phyloP scores from a whole-genome alignment of 1,140 invertebrate species.

The Drosophila melanica region DNA sequence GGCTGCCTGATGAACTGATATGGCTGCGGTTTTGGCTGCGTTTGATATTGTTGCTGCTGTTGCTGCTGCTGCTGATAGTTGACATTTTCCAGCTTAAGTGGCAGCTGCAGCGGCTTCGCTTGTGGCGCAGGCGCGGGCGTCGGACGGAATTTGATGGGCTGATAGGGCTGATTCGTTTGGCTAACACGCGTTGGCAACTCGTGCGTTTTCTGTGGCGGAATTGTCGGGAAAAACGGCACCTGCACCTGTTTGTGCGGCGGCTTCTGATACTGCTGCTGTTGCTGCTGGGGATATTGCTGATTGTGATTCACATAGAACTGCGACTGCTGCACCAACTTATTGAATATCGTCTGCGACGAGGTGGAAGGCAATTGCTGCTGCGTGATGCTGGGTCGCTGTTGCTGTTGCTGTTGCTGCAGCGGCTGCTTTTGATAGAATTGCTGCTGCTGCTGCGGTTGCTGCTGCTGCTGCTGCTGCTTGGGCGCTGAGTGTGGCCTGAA shows the following conservation, averaged over 20 bases:
- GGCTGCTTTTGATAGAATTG: constrained; percentile 59
- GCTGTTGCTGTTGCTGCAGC: constrained; percentile 69
- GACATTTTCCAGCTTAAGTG: constrained; percentile 63
- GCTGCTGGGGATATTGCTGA: constrained; percentile 64
- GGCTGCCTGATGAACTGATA: constrained; percentile 83
- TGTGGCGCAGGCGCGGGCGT: constrained; percentile 64
- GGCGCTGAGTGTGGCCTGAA: constrained; percentile 21
- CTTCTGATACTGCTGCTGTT: constrained; percentile 61
- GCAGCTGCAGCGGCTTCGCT: constrained; percentile 72
- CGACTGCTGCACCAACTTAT: constrained; percentile 79
- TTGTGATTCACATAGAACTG: constrained; percentile 84
- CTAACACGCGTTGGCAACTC: too few relatives aligned
- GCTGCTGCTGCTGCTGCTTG: constrained; percentile 77
- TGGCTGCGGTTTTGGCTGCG: constrained; percentile 74
- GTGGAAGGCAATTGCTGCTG: constrained; percentile 67
- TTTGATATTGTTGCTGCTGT: constrained; percentile 65
- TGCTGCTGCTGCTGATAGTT: constrained; percentile 71
- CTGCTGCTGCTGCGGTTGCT: constrained; percentile 58
- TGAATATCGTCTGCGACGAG: constrained; percentile 66
- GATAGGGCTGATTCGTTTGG: too few relatives aligned
- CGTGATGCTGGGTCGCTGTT: constrained; percentile 54
- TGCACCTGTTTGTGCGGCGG: constrained; percentile 68
- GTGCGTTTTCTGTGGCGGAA: constrained; percentile 84
- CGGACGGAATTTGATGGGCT: constrained; percentile 82
- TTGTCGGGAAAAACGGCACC: constrained; percentile 84